These are phyloP conservation scores for Tridacna gigas DNA, from an alignment of 2,888 invertebrate genomes.

Conservation along the genomic window DNA sequence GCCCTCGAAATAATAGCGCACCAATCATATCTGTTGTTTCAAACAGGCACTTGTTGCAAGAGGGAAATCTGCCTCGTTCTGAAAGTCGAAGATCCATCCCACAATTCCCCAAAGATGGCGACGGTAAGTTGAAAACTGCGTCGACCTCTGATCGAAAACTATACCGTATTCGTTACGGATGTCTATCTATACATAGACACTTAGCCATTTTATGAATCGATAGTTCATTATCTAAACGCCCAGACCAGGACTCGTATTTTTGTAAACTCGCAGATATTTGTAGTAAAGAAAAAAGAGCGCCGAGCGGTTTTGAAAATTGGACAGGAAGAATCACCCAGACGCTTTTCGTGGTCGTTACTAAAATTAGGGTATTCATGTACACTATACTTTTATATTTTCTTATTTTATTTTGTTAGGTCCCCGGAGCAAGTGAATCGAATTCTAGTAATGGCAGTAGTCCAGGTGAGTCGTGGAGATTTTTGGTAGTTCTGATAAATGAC, in stretches of 20 bases:
- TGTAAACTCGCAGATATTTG: constrained; percentile 34
- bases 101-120: constrained; percentile 83
- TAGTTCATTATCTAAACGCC: constrained; percentile 37
- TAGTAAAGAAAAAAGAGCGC: constrained; percentile 53
- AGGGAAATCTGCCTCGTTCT: constrained; percentile 78
- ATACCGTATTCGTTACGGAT: background rate
- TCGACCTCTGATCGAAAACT: constrained; percentile 18
- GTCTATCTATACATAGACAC: constrained; percentile 26
- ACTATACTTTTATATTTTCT: background rate
- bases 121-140: constrained; percentile 77
- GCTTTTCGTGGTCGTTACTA: constrained; percentile 21
- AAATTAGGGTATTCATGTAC: background rate
- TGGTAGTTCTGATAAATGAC: no score
- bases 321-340: constrained; percentile 38
- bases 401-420: constrained; percentile 68
- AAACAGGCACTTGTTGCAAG: constrained; percentile 38
- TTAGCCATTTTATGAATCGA: constrained; percentile 58
- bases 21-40: constrained; percentile 65
- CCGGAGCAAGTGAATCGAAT: constrained; percentile 75
- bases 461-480: constrained; percentile 67
- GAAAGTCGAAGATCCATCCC: constrained; percentile 71
- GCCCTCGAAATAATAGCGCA: no score
- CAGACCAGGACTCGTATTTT: constrained; percentile 19
- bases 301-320: constrained; percentile 54
- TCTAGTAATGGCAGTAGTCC: constrained; percentile 76